Evolutionary conservation across 2,888 invertebrate genomes (phyloP).

Genomic region (Lithodes maja): DNA sequence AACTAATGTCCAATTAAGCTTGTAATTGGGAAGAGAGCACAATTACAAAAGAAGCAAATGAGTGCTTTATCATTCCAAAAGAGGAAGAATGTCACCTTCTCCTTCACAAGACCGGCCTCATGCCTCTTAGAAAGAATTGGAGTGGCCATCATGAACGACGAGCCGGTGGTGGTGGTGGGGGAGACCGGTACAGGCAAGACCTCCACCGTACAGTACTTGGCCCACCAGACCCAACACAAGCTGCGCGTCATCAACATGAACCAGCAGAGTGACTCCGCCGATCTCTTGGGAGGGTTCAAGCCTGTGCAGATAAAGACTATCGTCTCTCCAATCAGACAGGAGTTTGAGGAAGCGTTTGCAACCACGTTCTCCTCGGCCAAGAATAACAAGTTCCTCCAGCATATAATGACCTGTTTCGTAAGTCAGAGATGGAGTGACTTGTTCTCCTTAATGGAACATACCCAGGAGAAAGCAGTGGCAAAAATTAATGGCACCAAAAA

Average conservation of each 20-base stretch:
- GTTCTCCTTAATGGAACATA: conserved; percentile 83
- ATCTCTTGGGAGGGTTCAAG: conserved; percentile 96
- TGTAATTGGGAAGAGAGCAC: conserved; percentile 82
- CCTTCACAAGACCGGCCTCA: conserved; percentile 87
- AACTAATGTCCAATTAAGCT: conserved; percentile 78
- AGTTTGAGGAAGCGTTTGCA: conserved; percentile 88
- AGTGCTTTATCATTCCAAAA: conserved; percentile 7
- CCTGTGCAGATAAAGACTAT: conserved; percentile 93
- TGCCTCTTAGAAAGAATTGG: conserved; percentile 91
- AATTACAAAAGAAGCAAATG: conserved; percentile 73
- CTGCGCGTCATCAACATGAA: conserved; percentile 98
- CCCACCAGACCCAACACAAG: conserved; percentile 87
- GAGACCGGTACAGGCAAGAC: conserved; percentile 99
- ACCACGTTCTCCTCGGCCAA: conserved; percentile 84
- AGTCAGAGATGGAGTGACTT: conserved; percentile 73
- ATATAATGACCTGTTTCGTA: conserved; percentile 80
- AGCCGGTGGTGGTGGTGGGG: conserved; percentile 95
- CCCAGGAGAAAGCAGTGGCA: conserved; percentile 81
- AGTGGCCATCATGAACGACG: conserved; percentile 86
- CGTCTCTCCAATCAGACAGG: conserved; percentile 85
- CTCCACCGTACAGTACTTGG: conserved; percentile 92
- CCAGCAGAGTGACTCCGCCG: conserved; percentile 97
- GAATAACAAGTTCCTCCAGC: conserved; percentile 87
- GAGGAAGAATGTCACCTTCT: conserved; percentile 77
- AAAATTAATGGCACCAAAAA: conserved; percentile 33